Base-by-base conservation (phyloP, 2,888 invertebrate species). In the Parnassius mnemosyne region DNA sequence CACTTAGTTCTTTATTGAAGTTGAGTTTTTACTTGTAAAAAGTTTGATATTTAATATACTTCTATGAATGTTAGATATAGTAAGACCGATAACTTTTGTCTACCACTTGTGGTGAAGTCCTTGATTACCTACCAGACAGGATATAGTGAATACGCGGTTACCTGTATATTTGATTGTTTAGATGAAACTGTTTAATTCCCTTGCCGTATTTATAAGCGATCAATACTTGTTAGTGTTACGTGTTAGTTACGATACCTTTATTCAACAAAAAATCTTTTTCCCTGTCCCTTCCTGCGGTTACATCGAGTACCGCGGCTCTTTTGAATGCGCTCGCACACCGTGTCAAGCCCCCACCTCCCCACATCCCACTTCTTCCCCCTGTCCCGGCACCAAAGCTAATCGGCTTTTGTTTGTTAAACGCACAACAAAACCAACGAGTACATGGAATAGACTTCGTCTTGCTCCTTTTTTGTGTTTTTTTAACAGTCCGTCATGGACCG, bases 341-440 rank as follows among this genome's bases (percentile, higher is more conserved):
- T 85, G 79, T 83, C 86, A 75, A 69, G 66, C 66, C 68, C 66
- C 70, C 66, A 68, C 68, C 63, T 65, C 62, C 64, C 67, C 68
- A 60, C 68, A 56, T 66, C 66, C 71, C 73, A 72, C 75, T 60
- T 65, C 64, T 63, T 57, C 61, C 70, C 73, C 55, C 54, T 11
- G 49, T 41, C 76, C 71, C 73, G 73, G 74, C 73, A 75, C 79
- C 78, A 73, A 74, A 77, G 71, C 80, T 80, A 72, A 79, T 83
- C 80, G 76, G 12, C 84, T 85, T 88, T 89, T 89, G 87, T 90
- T 88, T 87, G 85, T 85, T 84, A 82, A 86, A 81, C 75, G 74
- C 78, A 70, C 73, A 79, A 86, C 80, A 86, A 85, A 87, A 83
- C 81, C 81, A 81, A 86, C 85, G 82, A 79, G 81, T 76, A 78